A percentile compares a stretch with the other conserved stretches of the same genome.
phyloP scores from a whole-genome alignment of 2,888 invertebrate species.

The Eupithecia exiguata region DNA sequence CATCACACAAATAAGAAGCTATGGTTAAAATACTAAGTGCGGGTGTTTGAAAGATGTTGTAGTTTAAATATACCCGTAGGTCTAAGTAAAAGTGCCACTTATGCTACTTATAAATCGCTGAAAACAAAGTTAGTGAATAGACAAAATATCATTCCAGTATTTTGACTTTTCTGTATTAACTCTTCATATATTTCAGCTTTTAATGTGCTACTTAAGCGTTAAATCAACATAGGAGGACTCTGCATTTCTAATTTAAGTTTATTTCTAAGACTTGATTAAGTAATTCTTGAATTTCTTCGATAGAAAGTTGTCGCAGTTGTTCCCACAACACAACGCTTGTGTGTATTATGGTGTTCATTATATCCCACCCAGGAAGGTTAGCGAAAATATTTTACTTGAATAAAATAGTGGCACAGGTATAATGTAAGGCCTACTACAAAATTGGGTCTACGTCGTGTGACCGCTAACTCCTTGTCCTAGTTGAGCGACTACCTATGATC shows the following conservation, averaged over 20 bases:
- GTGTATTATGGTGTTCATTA: conserved; percentile 29
- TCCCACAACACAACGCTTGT: conserved; percentile 3
- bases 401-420: not conserved
- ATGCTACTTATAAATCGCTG: conserved; percentile 20
- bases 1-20: not conserved
- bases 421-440: not conserved
- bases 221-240: conserved; percentile 5
- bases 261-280: not conserved
- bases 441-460: not conserved
- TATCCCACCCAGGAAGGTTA: conserved; percentile 51
- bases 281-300: not conserved
- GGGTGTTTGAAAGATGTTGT: not conserved
- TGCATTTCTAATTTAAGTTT: conserved; percentile 23
- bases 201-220: conserved; percentile 13
- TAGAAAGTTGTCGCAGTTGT: not conserved
- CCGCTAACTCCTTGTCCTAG: not conserved
- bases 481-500: not conserved
- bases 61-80: conserved; percentile 18
- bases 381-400: conserved; percentile 34
- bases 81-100: conserved; percentile 38
- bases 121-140: conserved; percentile 26
- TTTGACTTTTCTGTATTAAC: conserved; percentile 19
- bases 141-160: conserved; percentile 35
- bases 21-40: not conserved
- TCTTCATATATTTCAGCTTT: conserved; percentile 15